phyloP scores from a whole-genome alignment of 2,797 vertebrate genomes.

The Eutrigla gurnardus region DNA sequence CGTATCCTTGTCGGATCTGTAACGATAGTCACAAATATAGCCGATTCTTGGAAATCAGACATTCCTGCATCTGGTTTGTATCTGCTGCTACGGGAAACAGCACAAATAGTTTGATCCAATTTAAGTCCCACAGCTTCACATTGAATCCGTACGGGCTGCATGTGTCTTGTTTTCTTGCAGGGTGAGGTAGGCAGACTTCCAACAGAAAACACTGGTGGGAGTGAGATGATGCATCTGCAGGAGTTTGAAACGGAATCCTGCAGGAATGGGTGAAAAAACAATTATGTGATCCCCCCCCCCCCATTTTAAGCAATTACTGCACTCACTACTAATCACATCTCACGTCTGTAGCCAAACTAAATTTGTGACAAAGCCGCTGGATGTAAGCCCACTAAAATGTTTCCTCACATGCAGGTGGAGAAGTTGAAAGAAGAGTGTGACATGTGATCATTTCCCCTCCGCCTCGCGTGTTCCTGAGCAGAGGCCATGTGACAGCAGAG shows the following conservation, averaged over 20 bases:
- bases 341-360: neutral
- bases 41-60: constrained; percentile 52
- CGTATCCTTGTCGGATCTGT: constrained; percentile 38
- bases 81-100: constrained; percentile 65
- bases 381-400: neutral
- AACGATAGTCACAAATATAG: constrained; percentile 38
- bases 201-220: constrained; percentile 22
- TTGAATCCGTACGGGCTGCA: constrained; percentile 34
- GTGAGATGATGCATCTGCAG: constrained; percentile 38
- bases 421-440: constrained; percentile 34
- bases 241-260: constrained; percentile 16
- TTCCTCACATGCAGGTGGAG: constrained; percentile 31
- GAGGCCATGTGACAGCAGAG: constrained; percentile 65
- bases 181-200: constrained; percentile 31
- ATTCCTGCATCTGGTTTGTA: constrained; percentile 67
- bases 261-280: constrained; percentile 9
- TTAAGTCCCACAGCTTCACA: constrained; percentile 30
- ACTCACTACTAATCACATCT: neutral
- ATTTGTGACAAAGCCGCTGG: neutral
- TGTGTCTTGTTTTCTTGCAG: constrained; percentile 36
- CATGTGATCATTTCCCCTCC: constrained; percentile 40
- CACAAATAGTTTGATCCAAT: constrained; percentile 53
- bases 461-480: constrained; percentile 58
- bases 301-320: too few relatives aligned
- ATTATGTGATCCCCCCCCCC: neutral